These are phyloP conservation scores for Menidia menidia DNA, from an alignment of 2,797 vertebrate species.

Conservation along the genomic window DNA sequence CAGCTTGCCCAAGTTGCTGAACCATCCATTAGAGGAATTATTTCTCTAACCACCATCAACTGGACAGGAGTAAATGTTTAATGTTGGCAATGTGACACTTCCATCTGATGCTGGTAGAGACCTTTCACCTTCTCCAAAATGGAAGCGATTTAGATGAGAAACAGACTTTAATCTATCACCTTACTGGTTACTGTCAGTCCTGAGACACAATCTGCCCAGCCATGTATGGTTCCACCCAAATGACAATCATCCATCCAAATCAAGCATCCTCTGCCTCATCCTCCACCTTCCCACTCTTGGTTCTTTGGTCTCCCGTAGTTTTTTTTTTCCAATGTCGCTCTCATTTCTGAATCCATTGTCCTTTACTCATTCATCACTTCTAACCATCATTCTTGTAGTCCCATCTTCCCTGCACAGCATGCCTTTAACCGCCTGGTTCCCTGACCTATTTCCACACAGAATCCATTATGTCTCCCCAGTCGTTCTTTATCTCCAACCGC, in stretches of 20 bases:
- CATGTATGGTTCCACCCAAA: slow-evolving; percentile 10
- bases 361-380: slow-evolving; percentile 55
- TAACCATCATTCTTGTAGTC: slow-evolving; percentile 38
- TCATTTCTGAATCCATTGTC: slow-evolving; percentile 30
- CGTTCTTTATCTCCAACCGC: slow-evolving; percentile 62
- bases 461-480: slow-evolving; percentile 59
- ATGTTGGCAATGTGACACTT: too few relatives aligned
- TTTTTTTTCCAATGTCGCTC: not conserved
- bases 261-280: slow-evolving; percentile 35
- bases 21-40: too few relatives aligned
- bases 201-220: slow-evolving; percentile 37
- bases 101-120: not conserved
- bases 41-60: too few relatives aligned
- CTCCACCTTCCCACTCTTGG: slow-evolving; percentile 2
- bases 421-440: slow-evolving; percentile 37
- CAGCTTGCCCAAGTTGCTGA: too few relatives aligned
- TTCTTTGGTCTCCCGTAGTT: slow-evolving; percentile 27
- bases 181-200: slow-evolving; percentile 10
- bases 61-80: too few relatives aligned
- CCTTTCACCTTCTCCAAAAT: not conserved
- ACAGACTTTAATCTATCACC: slow-evolving; percentile 38
- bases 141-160: not conserved
- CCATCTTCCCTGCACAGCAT: slow-evolving; percentile 39
- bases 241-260: slow-evolving; percentile 55
- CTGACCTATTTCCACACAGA: slow-evolving; percentile 62